Conservation (phyloP, 2,888 invertebrate genomes). For the Cataglyphis altisquamis region DNA sequence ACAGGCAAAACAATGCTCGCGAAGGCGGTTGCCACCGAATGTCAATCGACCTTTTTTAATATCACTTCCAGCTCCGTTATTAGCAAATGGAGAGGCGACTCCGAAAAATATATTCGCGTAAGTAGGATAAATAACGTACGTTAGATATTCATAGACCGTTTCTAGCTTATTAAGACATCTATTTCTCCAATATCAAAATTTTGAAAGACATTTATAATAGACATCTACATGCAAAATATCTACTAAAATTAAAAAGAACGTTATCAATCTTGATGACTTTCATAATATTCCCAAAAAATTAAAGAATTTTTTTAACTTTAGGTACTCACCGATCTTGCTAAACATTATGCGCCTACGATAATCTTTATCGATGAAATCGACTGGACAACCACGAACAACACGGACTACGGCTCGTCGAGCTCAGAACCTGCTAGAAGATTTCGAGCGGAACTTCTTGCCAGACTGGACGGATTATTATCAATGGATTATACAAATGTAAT, state of each 20-base stretch:
- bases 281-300: not conserved
- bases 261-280: not conserved
- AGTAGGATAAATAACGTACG: conserved; percentile 62
- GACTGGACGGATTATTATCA: conserved; percentile 92
- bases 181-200: not conserved
- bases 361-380: conserved; percentile 98
- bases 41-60: conserved; percentile 95
- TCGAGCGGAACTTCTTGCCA: conserved; percentile 95
- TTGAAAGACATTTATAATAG: not conserved
- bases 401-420: conserved; percentile 67
- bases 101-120: conserved; percentile 96
- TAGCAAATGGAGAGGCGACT: conserved; percentile 99
- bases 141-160: not conserved
- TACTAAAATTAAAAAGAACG: not conserved
- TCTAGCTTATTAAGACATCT: not conserved
- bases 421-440: conserved; percentile 91
- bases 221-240: not conserved
- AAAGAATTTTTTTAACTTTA: conserved; percentile 76
- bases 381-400: conserved; percentile 90
- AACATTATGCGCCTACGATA: conserved; percentile 94
- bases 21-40: conserved; percentile 94
- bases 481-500: conserved; percentile 90
- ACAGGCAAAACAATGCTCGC: conserved; percentile 95
- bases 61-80: conserved; percentile 95
- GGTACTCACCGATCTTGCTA: conserved; percentile 96